A percentile compares a stretch with the other conserved stretches of the same genome.
Conservation (phyloP, 2,797 vertebrate genomes). For the Tadarida brasiliensis region DNA sequence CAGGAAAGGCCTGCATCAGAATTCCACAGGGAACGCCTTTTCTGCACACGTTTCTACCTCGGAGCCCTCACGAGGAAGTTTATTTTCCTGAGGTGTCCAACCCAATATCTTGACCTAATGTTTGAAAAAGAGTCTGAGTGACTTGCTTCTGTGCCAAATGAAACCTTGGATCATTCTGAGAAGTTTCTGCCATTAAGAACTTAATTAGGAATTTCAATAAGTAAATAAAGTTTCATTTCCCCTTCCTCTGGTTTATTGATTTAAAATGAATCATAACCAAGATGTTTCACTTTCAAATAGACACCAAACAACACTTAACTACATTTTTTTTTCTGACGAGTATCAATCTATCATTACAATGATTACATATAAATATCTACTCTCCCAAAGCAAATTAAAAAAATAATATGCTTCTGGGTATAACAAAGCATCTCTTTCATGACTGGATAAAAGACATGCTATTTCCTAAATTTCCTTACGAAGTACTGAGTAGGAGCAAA, state of each 20-base stretch:
- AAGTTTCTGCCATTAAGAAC: slow-evolving; percentile 68
- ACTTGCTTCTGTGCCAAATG: slow-evolving; percentile 62
- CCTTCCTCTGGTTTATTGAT: slow-evolving; percentile 61
- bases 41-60: slow-evolving; percentile 38
- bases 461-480: neutral
- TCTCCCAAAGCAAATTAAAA: neutral
- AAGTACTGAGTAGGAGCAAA: neutral
- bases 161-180: slow-evolving; percentile 73
- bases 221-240: slow-evolving; percentile 61
- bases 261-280: neutral
- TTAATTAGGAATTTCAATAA: slow-evolving; percentile 70
- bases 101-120: slow-evolving; percentile 62
- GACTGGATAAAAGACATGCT: neutral
- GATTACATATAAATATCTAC: neutral
- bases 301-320: neutral
- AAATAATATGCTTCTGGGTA: neutral
- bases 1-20: slow-evolving; percentile 46
- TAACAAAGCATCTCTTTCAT: neutral
- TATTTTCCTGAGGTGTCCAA: slow-evolving; percentile 72
- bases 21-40: slow-evolving; percentile 19
- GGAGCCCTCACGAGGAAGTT: slow-evolving; percentile 61
- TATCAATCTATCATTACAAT: neutral
- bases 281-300: slow-evolving; percentile 7
- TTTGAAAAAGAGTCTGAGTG: slow-evolving; percentile 64
- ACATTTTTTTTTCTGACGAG: neutral